Percentiles rank a stretch among this genome's conserved stretches.
Evolutionary conservation across 2,888 invertebrate species (phyloP).

Genomic region (Sabatieria punctata): DNA sequence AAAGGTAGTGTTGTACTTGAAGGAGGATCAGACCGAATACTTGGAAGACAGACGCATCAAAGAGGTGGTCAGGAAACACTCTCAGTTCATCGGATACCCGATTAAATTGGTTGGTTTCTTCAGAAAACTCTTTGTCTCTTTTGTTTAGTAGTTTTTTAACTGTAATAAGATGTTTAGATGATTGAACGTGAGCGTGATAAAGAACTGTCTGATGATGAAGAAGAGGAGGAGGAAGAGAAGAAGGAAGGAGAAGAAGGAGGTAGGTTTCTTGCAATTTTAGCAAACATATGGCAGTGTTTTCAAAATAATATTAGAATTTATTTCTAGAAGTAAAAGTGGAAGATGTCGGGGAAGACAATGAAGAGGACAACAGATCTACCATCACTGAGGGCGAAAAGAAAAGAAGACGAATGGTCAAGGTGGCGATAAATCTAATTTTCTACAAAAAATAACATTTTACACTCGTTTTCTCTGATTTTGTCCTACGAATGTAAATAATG

Average conservation of each 20-base stretch:
- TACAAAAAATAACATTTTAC: too few species aligned
- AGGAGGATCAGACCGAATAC: constrained; percentile 88
- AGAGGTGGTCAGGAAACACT: constrained; percentile 95
- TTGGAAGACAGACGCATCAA: constrained; percentile 84
- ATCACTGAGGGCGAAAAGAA: too few species aligned
- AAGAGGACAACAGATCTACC: constrained; percentile 43
- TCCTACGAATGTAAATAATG: too few species aligned
- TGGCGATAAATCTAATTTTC: background rate
- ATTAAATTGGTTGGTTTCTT: constrained; percentile 67
- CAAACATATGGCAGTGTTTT: too few species aligned
- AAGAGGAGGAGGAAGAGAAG: constrained; percentile 49
- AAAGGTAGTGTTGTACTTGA: constrained; percentile 76
- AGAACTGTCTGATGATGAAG: constrained; percentile 83
- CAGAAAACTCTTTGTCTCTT: too few species aligned
- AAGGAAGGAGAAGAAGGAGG: constrained; percentile 15
- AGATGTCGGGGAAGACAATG: constrained; percentile 36
- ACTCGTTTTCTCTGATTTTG: too few species aligned
- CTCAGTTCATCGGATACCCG: constrained; percentile 96
- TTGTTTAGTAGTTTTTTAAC: too few species aligned
- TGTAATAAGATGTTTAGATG: too few species aligned
- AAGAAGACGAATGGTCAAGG: constrained; percentile 64
- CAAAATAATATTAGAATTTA: too few species aligned
- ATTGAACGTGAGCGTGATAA: constrained; percentile 93
- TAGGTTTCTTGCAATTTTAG: too few species aligned
- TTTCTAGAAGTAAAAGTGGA: constrained; percentile 8